Base-by-base conservation (phyloP, 1,140 invertebrate species). In the Polypedilum pembai region DNA sequence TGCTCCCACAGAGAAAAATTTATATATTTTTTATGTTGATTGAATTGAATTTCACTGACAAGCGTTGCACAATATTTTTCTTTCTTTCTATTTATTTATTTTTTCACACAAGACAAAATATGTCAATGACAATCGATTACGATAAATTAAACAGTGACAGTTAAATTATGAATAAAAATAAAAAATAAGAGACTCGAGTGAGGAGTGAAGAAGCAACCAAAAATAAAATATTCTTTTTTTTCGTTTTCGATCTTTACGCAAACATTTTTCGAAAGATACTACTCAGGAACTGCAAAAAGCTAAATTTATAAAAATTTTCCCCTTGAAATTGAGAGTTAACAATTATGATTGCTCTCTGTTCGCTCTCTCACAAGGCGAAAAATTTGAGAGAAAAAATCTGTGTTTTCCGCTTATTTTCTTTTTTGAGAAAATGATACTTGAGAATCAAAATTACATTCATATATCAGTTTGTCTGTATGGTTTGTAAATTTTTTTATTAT, bases 241-340 rank as follows among this genome's bases (percentile, higher is more conserved):
- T 56, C 17, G 17, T 8, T 10, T 18, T 20, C 65, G 65, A 20
- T 69, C 65, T 69, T 69, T 18, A 69, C 65, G 18, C 18, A 18
- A 8, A 18, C 20, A 18, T 20, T 18, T 69, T 69, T 69, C 65
- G 20, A 69, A 20, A 69, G 17, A 69, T 21, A 69, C 65, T 69
- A 69, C n/a, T 33, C 24, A 69, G 17, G 65, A 69, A 21, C 17
- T 20, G 65, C 65, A 69, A 21, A 69, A 69, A 56, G 45, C 65
- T 69, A 69, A 69, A 69, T 69, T 56, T 56, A 69, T 69, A 69
- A 33, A 33, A 33, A 69, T 20, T 69, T 69, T 69, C 20, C 65
- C 65, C 65, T 21, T 69, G 65, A 20, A 69, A 69, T 20, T 69
- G 65, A 69, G 65, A 69, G 65, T 21, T 69, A 21, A 18, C 20